Evolutionary conservation across 1,140 invertebrate species (phyloP).

Genomic region (Aphaenogaster floridana): DNA sequence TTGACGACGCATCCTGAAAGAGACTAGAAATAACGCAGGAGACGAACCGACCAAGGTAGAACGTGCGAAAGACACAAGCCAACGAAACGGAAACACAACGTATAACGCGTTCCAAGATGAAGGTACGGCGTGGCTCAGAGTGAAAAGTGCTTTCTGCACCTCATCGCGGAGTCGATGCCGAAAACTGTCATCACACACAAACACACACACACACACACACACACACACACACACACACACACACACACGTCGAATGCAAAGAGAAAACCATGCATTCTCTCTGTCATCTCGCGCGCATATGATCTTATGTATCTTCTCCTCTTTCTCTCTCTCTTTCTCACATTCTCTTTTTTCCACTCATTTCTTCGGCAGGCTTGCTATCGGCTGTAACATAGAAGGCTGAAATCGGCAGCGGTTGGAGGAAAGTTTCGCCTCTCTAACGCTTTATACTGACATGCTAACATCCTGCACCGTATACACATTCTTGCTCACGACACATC

Average conservation of each 20-base stretch:
- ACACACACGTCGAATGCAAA: neutral
- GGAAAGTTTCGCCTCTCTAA: constrained; percentile 4
- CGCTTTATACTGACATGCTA: constrained; percentile 23
- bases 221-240: too few species aligned
- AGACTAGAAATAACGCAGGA: neutral
- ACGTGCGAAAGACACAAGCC: neutral
- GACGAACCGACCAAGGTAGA: neutral
- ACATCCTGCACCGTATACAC: constrained; percentile 19
- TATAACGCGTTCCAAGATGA: neutral
- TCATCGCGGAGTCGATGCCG: neutral
- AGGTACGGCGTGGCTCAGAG: neutral
- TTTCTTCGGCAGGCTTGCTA: constrained; percentile 11
- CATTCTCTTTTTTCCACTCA: constrained; percentile 16
- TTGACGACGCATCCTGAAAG: constrained; percentile 6
- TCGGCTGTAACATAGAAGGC: constrained; percentile 1
- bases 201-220: too few species aligned
- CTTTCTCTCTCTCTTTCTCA: neutral
- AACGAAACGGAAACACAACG: constrained; percentile 37
- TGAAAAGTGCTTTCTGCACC: neutral
- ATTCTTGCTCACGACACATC: constrained; percentile 46
- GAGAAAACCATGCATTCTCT: constrained; percentile 10
- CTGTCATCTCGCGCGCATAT: neutral
- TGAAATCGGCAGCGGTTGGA: neutral
- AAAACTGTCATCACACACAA: neutral
- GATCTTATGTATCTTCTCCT: constrained; percentile 9